Conservation (phyloP, 2,888 invertebrate genomes). For the Timandra comae region DNA sequence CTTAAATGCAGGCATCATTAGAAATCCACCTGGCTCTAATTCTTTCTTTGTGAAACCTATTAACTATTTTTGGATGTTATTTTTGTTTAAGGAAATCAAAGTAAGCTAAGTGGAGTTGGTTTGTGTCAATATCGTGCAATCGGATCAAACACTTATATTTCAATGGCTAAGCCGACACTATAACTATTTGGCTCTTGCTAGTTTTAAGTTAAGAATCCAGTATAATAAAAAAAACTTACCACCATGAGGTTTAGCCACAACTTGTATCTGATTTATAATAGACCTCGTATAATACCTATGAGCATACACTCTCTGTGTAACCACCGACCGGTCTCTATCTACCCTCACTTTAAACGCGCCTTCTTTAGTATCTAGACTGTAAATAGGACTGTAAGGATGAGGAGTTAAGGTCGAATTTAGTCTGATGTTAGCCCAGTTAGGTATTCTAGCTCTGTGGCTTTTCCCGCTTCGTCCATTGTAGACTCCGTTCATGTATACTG, state of each 20-base stretch:
- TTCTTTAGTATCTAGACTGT: slow-evolving; percentile 62
- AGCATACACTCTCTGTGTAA: slow-evolving; percentile 67
- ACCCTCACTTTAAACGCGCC: slow-evolving; percentile 67
- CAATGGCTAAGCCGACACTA: too few relatives aligned
- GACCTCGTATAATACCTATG: slow-evolving; percentile 68
- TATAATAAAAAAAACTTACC: too few relatives aligned
- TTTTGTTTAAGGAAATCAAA: too few relatives aligned
- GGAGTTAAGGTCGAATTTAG: slow-evolving; percentile 63
- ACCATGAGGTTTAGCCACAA: slow-evolving; percentile 57
- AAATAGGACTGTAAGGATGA: slow-evolving; percentile 51
- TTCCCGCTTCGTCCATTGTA: slow-evolving; percentile 75
- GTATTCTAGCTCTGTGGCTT: slow-evolving; percentile 77
- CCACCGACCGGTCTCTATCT: slow-evolving; percentile 62
- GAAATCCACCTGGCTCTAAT: too few relatives aligned
- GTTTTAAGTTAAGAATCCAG: too few relatives aligned
- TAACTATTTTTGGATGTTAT: too few relatives aligned
- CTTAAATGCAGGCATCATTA: too few relatives aligned
- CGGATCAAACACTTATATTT: too few relatives aligned
- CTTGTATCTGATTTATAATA: slow-evolving; percentile 67
- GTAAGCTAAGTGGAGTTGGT: too few relatives aligned
- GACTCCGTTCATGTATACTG: slow-evolving; percentile 78
- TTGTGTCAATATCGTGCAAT: too few relatives aligned
- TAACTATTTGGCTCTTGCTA: too few relatives aligned
- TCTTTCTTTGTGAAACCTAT: too few relatives aligned
- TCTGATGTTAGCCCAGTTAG: slow-evolving; percentile 76